Base-by-base conservation (phyloP, 92 coral and sea anemone species). In the Ricordea florida region DNA sequence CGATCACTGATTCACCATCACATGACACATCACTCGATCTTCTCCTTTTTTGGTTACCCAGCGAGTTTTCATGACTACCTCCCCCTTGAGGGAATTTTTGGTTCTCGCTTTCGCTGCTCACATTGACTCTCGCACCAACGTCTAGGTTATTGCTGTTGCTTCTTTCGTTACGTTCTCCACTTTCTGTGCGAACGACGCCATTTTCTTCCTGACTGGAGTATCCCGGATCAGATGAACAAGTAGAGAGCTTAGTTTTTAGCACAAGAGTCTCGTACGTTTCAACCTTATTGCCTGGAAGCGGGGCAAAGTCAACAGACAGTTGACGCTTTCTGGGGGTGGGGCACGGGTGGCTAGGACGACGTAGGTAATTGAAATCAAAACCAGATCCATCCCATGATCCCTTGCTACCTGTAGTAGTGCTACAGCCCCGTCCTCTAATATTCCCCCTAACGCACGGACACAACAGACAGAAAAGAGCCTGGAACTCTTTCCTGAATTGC, bases 401-500 rank as follows among this genome's bases (percentile, higher is more conserved):
- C 61, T 56, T 76, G 57, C 94, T 89, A 5, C 85, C 77, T 1
- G 81, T 47, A 9, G 60, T n/a, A 24, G 70, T 55, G 25, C 82
- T 56, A n/a, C 90, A 62, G 22, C 87, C 76, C 31, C 75, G 76
- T 4, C 47, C 21, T 15, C 73, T 67, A 24, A 53, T 64, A 2
- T 48, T 63, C 4, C 58, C 25, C 16, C 63, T 29, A 0, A 77
- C 48, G 42, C 90, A 89, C 2, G 85, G 85, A 21, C 82, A 89
- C 5, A 89, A 27, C 38, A 67, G 85, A 63, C 94, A 89, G 1
- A 89, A 42, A 3, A 89, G 55, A 10, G 64, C 62, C 31, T 89
- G 82, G 26, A 89, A 89, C 32, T 85, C 91, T 24, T 76, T 76
- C 16, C 91, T 49, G 34, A 89, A 84, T 66, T 85, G 72, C 15